Evolutionary conservation across 2,113 vertebrate species (phyloP).

Genomic region (Casuarius casuarius): DNA sequence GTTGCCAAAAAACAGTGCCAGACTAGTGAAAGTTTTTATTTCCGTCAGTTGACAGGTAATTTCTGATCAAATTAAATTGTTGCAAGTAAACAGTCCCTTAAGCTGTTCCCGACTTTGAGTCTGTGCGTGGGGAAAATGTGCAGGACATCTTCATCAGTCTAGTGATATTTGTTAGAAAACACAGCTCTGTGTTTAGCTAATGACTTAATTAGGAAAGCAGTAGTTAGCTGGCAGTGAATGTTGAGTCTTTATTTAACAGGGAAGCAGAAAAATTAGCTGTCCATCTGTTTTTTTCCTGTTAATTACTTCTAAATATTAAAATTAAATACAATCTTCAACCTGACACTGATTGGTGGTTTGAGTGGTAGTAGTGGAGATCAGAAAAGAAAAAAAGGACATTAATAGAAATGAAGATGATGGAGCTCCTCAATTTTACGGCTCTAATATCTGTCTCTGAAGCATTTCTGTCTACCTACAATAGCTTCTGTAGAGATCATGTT

Average conservation of each 20-base stretch:
- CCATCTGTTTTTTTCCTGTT: conserved; percentile 54
- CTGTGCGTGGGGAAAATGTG: not conserved
- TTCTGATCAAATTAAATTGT: not conserved
- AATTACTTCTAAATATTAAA: conserved; percentile 60
- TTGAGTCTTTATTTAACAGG: conserved; percentile 45
- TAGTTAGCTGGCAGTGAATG: conserved; percentile 56
- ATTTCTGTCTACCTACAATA: not conserved
- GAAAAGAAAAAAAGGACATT: not conserved
- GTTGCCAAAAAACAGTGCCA: not conserved
- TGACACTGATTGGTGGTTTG: conserved; percentile 7
- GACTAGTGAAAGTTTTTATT: conserved; percentile 2
- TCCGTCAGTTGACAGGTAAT: not conserved
- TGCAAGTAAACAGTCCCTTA: not conserved
- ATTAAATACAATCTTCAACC: conserved; percentile 16
- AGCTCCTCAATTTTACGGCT: not conserved
- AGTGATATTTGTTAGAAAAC: conserved; percentile 52
- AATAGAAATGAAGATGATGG: not conserved
- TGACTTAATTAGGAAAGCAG: conserved; percentile 60
- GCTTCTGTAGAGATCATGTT: not conserved
- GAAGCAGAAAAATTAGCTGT: conserved; percentile 44
- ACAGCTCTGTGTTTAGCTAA: conserved; percentile 44
- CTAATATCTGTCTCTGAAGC: not conserved
- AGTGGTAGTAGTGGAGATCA: not conserved
- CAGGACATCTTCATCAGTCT: conserved; percentile 24
- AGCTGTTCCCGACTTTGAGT: not conserved